A percentile compares a stretch with the other conserved stretches of the same genome.
phyloP scores from a whole-genome alignment of 2,888 invertebrate species.

The Phaonia tiefii region DNA sequence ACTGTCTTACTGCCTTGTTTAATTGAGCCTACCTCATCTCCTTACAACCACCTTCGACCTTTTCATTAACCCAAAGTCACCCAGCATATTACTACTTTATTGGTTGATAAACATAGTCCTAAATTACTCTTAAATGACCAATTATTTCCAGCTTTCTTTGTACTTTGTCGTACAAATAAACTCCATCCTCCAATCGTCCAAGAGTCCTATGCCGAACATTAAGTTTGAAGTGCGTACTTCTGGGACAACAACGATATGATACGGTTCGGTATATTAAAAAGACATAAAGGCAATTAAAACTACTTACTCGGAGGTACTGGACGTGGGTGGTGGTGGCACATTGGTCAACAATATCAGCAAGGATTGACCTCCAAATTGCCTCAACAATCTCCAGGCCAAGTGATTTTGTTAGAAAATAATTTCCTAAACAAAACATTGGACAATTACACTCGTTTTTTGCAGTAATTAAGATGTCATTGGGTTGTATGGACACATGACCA shows the following conservation, averaged over 20 bases:
- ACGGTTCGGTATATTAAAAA: constrained; percentile 75
- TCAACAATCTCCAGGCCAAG: background rate
- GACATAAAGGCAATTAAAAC: constrained; percentile 78
- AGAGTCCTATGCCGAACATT: background rate
- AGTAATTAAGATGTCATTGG: constrained; percentile 55
- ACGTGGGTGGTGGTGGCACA: constrained; percentile 60
- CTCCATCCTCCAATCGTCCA: background rate
- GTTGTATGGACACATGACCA: constrained; percentile 42
- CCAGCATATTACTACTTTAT: background rate
- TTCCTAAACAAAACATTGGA: constrained; percentile 46
- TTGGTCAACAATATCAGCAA: constrained; percentile 6
- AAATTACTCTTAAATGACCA: constrained; percentile 51
- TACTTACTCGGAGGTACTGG: constrained; percentile 52
- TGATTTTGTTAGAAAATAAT: constrained; percentile 36
- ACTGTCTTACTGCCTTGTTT: background rate
- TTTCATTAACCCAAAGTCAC: constrained; percentile 23
- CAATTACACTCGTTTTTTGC: constrained; percentile 49
- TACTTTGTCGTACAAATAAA: background rate
- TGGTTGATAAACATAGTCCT: constrained; percentile 30
- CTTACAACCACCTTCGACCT: background rate
- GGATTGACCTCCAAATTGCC: background rate
- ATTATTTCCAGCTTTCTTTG: constrained; percentile 43
- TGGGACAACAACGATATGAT: background rate
- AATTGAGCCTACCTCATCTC: constrained; percentile 6
- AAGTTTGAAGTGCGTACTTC: constrained; percentile 55